Evolutionary conservation across 2,113 vertebrate species (phyloP), one percentile per base, ranked within the genome.

Genomic region (Tichodroma muraria): DNA sequence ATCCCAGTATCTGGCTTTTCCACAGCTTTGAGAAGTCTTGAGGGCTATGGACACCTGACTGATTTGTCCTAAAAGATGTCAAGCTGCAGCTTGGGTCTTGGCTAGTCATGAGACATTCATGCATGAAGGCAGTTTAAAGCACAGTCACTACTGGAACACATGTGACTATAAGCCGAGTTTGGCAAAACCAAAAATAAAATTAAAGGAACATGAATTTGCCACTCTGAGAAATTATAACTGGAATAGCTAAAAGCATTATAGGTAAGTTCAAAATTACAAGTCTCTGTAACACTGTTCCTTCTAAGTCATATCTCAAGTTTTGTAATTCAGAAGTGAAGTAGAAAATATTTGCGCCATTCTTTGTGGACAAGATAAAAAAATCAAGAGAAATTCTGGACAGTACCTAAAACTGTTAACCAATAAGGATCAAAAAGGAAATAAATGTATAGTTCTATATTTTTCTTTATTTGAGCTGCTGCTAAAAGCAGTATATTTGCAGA

Each of bases 181-280:
- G 52, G 19, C 15, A 54, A 90, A 91, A 65, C 3, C 2, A 12
- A 56, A 80, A 64, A 57, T 16, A 47, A 87, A 75, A 90, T 18
- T n/a, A 64, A 89, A 78, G 28, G 1, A 82, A 10, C 53, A 72
- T 80, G 77, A 82, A 81, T 92, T 77, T 90, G 8, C 44, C 93
- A 68, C 77, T 92, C 64, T 86, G 52, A 93, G 68, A 97, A 76
- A 85, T 21, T 86, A 78, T 89, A 93, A 87, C 31, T 69, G 88
- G 60, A 93, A 88, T 79, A 94, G 42, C 40, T 73, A 30, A 89
- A 25, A 80, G 15, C 66, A 88, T 75, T 86, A 66, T 70, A 92
- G 65, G 24, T 57, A 89, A 85, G 11, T 89, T 79, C 38, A 94
- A 90, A 13, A 15, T 42, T 2, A 27, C 59, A 18, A 90, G 15